Percentiles rank a stretch among this genome's conserved stretches.
Evolutionary conservation across 2,113 vertebrate species (phyloP).

Genomic region (Leptodactylus fuscus): DNA sequence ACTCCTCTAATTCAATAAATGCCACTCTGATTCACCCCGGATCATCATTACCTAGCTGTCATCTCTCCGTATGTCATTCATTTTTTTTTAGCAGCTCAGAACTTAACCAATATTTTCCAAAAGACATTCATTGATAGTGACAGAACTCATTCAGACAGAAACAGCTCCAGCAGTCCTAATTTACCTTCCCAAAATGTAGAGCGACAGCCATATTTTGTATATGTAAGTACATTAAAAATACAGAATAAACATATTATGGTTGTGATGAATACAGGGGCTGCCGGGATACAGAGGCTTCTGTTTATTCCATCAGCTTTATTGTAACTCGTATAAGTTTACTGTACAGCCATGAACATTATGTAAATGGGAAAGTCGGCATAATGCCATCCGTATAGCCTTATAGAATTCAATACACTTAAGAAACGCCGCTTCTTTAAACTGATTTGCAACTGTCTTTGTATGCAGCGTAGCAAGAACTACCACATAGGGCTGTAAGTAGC

Average conservation of each 20-base stretch:
- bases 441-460: constrained; percentile 36
- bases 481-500: constrained; percentile 54
- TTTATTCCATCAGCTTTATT: constrained; percentile 14
- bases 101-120: constrained; percentile 53
- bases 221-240: constrained; percentile 40
- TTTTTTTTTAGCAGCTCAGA: constrained; percentile 47
- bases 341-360: constrained; percentile 4
- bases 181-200: constrained; percentile 39
- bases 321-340: not conserved
- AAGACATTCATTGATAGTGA: constrained; percentile 54
- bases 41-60: constrained; percentile 60
- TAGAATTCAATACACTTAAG: constrained; percentile 26
- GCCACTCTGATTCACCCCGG: constrained; percentile 48
- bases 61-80: constrained; percentile 53
- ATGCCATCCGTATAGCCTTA: not conserved
- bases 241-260: constrained; percentile 20
- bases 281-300: not conserved
- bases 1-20: constrained; percentile 55
- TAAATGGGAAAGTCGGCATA: not conserved
- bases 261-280: not conserved
- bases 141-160: constrained; percentile 57
- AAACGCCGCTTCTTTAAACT: constrained; percentile 40
- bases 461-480: constrained; percentile 43
- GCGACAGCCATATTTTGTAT: constrained; percentile 37
- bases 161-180: constrained; percentile 29